Conservation (phyloP, 2,888 invertebrate genomes). For the Acleris cristana region DNA sequence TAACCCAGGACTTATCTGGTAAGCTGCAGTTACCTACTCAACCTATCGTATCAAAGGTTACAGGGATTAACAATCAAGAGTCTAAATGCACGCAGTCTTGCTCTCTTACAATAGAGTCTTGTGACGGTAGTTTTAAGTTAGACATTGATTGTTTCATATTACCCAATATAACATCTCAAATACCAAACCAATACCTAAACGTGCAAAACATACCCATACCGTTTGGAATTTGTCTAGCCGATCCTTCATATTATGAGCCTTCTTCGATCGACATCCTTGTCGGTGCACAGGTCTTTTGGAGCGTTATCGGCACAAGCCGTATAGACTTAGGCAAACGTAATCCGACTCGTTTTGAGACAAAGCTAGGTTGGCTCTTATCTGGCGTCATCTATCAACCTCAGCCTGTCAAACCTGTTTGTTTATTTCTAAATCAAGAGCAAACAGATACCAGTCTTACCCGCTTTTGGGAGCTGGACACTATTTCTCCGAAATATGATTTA, state of each 20-base stretch:
- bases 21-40: slow-evolving; percentile 9
- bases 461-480: slow-evolving; percentile 44
- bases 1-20: slow-evolving; percentile 10
- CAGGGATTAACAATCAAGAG: slow-evolving; percentile 22
- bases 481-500: slow-evolving; percentile 35
- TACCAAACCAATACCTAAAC: not conserved
- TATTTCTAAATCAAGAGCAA: slow-evolving; percentile 26
- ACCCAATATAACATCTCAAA: not conserved
- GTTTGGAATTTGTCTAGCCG: slow-evolving; percentile 8
- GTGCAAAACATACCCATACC: slow-evolving; percentile 1
- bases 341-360: slow-evolving; percentile 15
- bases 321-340: slow-evolving; percentile 22
- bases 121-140: not conserved
- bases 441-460: slow-evolving; percentile 19
- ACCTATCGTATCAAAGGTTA: slow-evolving; percentile 11
- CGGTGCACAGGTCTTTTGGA: slow-evolving; percentile 26
- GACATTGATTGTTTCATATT: not conserved
- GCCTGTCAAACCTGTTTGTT: slow-evolving; percentile 22
- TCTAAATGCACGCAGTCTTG: slow-evolving; percentile 16
- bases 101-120: not conserved
- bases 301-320: slow-evolving; percentile 12
- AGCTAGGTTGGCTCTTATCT: slow-evolving; percentile 21
- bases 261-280: slow-evolving; percentile 25
- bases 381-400: slow-evolving; percentile 6
- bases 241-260: slow-evolving; percentile 17